These are phyloP conservation scores for Drosophila guanche DNA, from an alignment of 1,140 invertebrate species.

Conservation along the genomic window DNA sequence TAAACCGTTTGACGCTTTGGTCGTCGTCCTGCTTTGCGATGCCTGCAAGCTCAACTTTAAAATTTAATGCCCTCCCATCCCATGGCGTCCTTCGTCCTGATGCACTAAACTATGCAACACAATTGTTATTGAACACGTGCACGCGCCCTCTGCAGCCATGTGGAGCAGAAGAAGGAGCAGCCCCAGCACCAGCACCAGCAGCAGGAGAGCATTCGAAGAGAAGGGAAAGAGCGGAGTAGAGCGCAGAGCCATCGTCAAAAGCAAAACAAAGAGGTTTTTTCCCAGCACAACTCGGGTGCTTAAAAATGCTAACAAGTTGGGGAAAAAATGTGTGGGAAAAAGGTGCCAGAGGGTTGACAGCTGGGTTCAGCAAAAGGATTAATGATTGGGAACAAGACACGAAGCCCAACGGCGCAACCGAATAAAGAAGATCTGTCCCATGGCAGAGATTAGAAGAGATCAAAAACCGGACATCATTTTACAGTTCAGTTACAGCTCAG, in stretches of 20 bases:
- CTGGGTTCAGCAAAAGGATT: not conserved
- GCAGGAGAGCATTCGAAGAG: not conserved
- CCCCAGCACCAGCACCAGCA: not conserved
- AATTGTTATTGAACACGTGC: conserved; percentile 80
- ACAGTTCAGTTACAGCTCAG: no score
- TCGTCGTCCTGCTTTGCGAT: conserved; percentile 14
- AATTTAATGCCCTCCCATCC: conserved; percentile 56
- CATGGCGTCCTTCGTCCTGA: conserved; percentile 31
- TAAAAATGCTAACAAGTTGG: conserved; percentile 58
- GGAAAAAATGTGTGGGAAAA: conserved; percentile 29
- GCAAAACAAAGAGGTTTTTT: conserved; percentile 70
- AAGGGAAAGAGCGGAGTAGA: conserved; percentile 15
- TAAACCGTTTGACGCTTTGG: conserved; percentile 73
- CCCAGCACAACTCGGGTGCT: conserved; percentile 43
- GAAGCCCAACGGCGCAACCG: no score
- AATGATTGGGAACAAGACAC: no score
- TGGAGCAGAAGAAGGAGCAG: conserved; percentile 8
- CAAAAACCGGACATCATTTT: no score
- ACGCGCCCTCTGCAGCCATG: conserved; percentile 35
- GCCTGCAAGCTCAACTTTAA: conserved; percentile 57
- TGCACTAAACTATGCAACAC: conserved; percentile 76
- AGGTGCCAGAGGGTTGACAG: conserved; percentile 12
- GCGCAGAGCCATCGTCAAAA: conserved; percentile 65
- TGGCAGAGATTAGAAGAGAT: no score
- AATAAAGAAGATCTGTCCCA: no score